Evolutionary conservation across 1,140 invertebrate genomes (phyloP).

Genomic region (Lordiphosa clarofinis): DNA sequence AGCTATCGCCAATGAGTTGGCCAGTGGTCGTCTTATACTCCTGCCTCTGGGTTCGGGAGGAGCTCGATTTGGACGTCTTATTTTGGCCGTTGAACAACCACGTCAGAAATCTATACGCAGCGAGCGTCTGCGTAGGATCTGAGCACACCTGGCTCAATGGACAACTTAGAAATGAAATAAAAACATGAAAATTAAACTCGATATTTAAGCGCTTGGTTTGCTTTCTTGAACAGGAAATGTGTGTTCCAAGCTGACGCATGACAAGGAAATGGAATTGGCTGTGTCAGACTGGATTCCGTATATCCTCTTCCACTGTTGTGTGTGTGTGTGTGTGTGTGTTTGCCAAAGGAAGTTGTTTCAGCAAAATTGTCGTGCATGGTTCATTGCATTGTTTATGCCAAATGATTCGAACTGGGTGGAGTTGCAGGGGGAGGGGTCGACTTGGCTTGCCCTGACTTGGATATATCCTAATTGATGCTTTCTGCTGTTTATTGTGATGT

Average conservation of each 20-base stretch:
- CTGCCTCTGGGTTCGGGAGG: slow-evolving; percentile 47
- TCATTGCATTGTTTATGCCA: slow-evolving; percentile 67
- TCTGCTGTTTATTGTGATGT: slow-evolving; percentile 38
- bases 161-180: slow-evolving; percentile 15
- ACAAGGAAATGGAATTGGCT: slow-evolving; percentile 55
- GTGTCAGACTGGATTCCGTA: slow-evolving; percentile 24
- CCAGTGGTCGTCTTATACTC: slow-evolving; percentile 54
- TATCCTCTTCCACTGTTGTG: slow-evolving; percentile 1
- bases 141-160: neutral
- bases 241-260: slow-evolving; percentile 12
- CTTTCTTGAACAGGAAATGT: slow-evolving; percentile 23
- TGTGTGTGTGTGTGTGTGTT: slow-evolving; percentile 22
- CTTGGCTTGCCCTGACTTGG: slow-evolving; percentile 16
- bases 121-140: slow-evolving; percentile 50
- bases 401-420: slow-evolving; percentile 46
- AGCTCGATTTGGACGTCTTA: slow-evolving; percentile 50
- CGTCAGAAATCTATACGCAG: slow-evolving; percentile 31
- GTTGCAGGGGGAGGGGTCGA: slow-evolving; percentile 1
- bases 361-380: slow-evolving; percentile 46
- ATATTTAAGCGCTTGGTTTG: neutral
- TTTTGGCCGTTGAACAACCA: slow-evolving; percentile 61
- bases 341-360: slow-evolving; percentile 48
- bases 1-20: slow-evolving; percentile 32
- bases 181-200: slow-evolving; percentile 28
- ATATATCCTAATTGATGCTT: slow-evolving; percentile 56